A percentile compares a stretch with the other conserved stretches of the same genome.
Conservation (phyloP, 2,797 vertebrate species). For the Acrossocheilus wenchowensis region DNA sequence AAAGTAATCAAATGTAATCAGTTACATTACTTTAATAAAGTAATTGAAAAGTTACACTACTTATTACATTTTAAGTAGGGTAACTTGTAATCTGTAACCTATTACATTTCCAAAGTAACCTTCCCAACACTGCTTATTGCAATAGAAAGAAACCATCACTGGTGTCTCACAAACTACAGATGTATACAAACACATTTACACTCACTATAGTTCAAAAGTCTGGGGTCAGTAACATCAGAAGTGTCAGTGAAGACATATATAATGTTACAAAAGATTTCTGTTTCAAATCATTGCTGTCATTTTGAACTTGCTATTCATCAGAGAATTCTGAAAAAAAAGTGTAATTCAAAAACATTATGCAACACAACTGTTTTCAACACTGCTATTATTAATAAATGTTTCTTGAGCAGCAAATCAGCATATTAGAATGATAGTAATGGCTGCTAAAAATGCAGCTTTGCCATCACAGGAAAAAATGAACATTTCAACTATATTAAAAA, state of each 20-base stretch:
- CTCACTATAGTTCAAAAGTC: neutral
- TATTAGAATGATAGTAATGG: neutral
- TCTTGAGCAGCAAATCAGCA: neutral
- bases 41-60: too few relatives aligned
- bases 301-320: too few relatives aligned
- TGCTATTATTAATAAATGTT: neutral
- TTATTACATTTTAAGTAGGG: too few relatives aligned
- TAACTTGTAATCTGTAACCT: too few relatives aligned
- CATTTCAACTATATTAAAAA: too few relatives aligned
- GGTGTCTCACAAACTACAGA: neutral
- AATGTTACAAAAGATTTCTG: neutral
- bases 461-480: too few relatives aligned
- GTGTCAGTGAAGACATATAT: neutral
- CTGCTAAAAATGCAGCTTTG: neutral
- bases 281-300: neutral
- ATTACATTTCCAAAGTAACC: too few relatives aligned
- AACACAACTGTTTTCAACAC: neutral
- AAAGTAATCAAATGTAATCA: too few relatives aligned
- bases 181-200: too few relatives aligned
- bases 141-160: neutral
- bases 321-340: too few relatives aligned
- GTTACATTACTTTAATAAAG: too few relatives aligned
- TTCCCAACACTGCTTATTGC: neutral
- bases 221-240: neutral
- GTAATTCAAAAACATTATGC: neutral